Evolutionary conservation across 2,888 invertebrate genomes (phyloP).

Genomic region (Hofmannophila pseudospretella): DNA sequence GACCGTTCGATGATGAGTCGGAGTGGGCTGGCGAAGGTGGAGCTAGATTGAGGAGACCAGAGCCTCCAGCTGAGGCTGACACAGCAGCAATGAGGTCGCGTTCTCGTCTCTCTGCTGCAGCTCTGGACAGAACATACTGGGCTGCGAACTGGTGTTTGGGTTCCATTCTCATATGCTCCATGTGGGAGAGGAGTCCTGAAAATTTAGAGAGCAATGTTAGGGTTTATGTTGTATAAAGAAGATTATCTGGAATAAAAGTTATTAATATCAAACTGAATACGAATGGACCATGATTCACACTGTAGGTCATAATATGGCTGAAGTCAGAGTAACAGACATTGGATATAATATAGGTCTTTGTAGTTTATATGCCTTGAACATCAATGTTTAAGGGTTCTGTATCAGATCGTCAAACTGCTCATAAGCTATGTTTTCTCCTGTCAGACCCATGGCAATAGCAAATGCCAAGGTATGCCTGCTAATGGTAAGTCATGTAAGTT

Average conservation of each 20-base stretch:
- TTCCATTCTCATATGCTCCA: slow-evolving; percentile 98
- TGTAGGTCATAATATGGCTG: too few species aligned
- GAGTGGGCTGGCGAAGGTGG: slow-evolving; percentile 92
- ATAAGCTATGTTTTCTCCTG: too few species aligned
- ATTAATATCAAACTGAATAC: too few species aligned
- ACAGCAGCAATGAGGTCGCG: slow-evolving; percentile 86
- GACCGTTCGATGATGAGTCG: slow-evolving; percentile 90
- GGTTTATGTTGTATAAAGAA: slow-evolving; percentile 1
- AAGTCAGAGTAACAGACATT: too few species aligned
- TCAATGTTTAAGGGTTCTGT: too few species aligned
- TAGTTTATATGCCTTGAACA: too few species aligned
- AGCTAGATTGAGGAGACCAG: slow-evolving; percentile 82
- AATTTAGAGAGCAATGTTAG: slow-evolving; percentile 15
- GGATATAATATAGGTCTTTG: too few species aligned
- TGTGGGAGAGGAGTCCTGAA: slow-evolving; percentile 92
- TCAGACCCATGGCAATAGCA: too few species aligned
- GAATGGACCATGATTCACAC: too few species aligned
- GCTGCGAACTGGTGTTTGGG: slow-evolving; percentile 97
- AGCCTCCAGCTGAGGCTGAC: slow-evolving; percentile 80
- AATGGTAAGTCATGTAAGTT: too few species aligned
- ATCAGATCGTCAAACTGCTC: too few species aligned
- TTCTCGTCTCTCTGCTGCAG: slow-evolving; percentile 93
- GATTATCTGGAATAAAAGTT: background rate
- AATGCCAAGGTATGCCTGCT: too few species aligned
- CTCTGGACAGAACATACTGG: slow-evolving; percentile 93